A percentile compares a stretch with the other conserved stretches of the same genome.
phyloP scores from a whole-genome alignment of 1,140 invertebrate genomes.

The Hypothenemus hampei region DNA sequence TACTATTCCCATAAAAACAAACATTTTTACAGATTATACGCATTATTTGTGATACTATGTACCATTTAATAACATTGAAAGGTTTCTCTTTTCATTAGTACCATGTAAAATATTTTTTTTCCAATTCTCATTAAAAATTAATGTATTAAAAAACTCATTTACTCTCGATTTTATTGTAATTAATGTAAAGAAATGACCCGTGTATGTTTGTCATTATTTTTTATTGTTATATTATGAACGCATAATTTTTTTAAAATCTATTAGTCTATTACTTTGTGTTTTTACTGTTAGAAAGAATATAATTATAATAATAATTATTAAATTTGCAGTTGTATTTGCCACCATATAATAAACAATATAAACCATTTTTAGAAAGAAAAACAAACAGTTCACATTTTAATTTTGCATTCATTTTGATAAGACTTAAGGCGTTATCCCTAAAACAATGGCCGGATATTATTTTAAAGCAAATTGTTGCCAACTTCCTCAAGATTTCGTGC shows the following conservation, averaged over 20 bases:
- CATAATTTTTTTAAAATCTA: conserved; percentile 29
- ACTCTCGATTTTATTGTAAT: conserved; percentile 27
- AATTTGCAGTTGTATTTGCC: conserved; percentile 44
- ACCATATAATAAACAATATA: conserved; percentile 36
- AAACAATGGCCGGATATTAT: too few species aligned
- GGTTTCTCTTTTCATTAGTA: too few species aligned
- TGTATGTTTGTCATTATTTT: conserved; percentile 28
- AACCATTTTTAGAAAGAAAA: too few species aligned
- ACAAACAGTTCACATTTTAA: too few species aligned
- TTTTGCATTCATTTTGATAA: too few species aligned
- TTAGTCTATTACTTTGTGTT: conserved; percentile 41
- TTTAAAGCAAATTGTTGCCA: too few species aligned
- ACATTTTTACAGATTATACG: too few species aligned
- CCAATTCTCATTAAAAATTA: conserved; percentile 10
- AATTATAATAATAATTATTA: too few species aligned
- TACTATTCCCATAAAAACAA: too few species aligned
- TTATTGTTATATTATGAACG: conserved; percentile 35
- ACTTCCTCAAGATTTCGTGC: too few species aligned
- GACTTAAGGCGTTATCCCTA: too few species aligned
- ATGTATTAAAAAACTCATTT: conserved; percentile 6
- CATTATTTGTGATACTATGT: conserved; percentile 9
- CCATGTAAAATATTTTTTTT: conserved; percentile 20
- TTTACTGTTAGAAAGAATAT: conserved; percentile 43
- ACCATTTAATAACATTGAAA: conserved; percentile 13
- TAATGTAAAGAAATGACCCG: conserved; percentile 42